Evolutionary conservation across 2,113 vertebrate species (phyloP).

Genomic region (Blennius ocellaris): DNA sequence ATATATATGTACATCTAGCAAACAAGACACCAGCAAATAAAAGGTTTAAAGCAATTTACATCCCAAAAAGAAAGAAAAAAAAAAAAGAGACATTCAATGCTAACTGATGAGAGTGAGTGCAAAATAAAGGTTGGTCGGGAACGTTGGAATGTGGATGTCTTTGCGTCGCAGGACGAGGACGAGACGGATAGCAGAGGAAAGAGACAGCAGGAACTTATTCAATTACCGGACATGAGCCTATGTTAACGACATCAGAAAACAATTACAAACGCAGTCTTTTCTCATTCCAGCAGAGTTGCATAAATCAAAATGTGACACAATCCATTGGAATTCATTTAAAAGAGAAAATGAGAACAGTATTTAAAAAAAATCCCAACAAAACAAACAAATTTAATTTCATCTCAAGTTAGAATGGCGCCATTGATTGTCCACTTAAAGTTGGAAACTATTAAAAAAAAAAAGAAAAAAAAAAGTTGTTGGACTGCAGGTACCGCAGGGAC

Average conservation of each 20-base stretch:
- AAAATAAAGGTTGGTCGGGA: slow-evolving; percentile 63
- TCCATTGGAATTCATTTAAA: slow-evolving; percentile 82
- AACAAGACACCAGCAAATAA: slow-evolving; percentile 51
- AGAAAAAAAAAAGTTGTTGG: slow-evolving; percentile 29
- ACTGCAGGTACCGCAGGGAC: slow-evolving; percentile 39
- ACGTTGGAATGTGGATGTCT: slow-evolving; percentile 80
- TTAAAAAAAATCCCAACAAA: slow-evolving; percentile 29
- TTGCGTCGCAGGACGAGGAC: slow-evolving; percentile 58
- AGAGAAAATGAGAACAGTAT: slow-evolving; percentile 64
- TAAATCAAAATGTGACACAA: slow-evolving; percentile 81
- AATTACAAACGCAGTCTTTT: slow-evolving; percentile 80
- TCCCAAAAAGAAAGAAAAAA: slow-evolving; percentile 39
- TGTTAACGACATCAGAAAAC: slow-evolving; percentile 78
- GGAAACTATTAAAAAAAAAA: slow-evolving; percentile 43
- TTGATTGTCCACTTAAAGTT: slow-evolving; percentile 66
- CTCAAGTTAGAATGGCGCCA: slow-evolving; percentile 67
- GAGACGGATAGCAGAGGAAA: slow-evolving; percentile 72
- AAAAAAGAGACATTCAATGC: slow-evolving; percentile 51
- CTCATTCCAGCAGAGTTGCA: slow-evolving; percentile 79
- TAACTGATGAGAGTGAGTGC: slow-evolving; percentile 73
- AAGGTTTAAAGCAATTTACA: slow-evolving; percentile 73
- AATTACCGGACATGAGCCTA: slow-evolving; percentile 78
- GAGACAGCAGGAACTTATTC: slow-evolving; percentile 73
- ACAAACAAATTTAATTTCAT: slow-evolving; percentile 54
- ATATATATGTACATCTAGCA: slow-evolving; percentile 62